phyloP scores from a whole-genome alignment of 2,797 vertebrate species.

The Hapalemur alaotrensis region DNA sequence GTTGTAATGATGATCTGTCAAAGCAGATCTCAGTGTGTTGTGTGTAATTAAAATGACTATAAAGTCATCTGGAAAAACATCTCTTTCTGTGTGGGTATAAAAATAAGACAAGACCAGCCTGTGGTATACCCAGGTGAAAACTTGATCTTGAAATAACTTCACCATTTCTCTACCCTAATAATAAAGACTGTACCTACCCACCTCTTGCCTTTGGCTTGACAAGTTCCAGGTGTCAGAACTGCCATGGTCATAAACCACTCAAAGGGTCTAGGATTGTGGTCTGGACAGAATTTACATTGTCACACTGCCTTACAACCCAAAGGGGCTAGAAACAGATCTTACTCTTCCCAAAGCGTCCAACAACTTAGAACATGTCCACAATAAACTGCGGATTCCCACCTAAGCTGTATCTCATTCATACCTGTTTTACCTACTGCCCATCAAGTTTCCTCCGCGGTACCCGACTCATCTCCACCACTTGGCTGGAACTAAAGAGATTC shows the following conservation, averaged over 20 bases:
- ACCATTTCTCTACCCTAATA: conserved; percentile 57
- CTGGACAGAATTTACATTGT: conserved; percentile 51
- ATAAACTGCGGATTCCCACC: conserved; percentile 63
- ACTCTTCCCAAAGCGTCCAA: conserved; percentile 44
- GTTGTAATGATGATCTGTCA: conserved; percentile 79
- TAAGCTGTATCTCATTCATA: conserved; percentile 64
- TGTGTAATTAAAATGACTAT: conserved; percentile 81
- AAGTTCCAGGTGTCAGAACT: conserved; percentile 63
- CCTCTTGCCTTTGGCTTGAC: conserved; percentile 47
- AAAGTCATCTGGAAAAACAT: conserved; percentile 75
- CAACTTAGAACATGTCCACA: conserved; percentile 67
- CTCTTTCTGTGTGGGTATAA: conserved; percentile 75
- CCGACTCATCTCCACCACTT: conserved; percentile 52
- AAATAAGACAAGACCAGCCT: conserved; percentile 57
- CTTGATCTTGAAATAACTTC: conserved; percentile 82
- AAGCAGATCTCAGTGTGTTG: conserved; percentile 78
- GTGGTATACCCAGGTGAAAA: conserved; percentile 66
- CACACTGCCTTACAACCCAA: conserved; percentile 67
- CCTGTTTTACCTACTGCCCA: conserved; percentile 73
- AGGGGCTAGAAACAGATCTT: not conserved
- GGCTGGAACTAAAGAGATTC: conserved; percentile 49
- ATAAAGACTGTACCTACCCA: conserved; percentile 40
- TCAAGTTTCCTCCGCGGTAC: conserved; percentile 56
- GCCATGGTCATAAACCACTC: not conserved
- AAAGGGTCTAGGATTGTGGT: conserved; percentile 54